Evolutionary conservation across 2,797 vertebrate species (phyloP).

Genomic region (Rhynchonycteris naso): DNA sequence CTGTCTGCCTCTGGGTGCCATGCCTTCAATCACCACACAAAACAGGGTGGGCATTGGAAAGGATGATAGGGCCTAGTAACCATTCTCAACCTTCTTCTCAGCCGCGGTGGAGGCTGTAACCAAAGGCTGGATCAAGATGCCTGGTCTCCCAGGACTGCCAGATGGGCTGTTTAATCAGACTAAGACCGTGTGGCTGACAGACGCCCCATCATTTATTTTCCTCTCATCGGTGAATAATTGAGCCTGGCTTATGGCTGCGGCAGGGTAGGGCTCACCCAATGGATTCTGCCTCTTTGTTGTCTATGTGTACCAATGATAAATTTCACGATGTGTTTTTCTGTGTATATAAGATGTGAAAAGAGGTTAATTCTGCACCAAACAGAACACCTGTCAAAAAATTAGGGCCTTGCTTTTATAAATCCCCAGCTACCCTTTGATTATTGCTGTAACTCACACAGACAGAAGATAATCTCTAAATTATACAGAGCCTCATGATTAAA

Average conservation of each 20-base stretch:
- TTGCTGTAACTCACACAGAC: constrained; percentile 67
- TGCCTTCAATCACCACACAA: background rate
- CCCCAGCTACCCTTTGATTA: constrained; percentile 71
- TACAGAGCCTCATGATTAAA: constrained; percentile 78
- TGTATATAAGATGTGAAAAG: constrained; percentile 70
- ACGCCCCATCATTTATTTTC: constrained; percentile 48
- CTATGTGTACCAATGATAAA: constrained; percentile 48
- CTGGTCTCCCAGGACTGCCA: background rate
- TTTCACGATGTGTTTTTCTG: constrained; percentile 72
- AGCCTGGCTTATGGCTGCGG: constrained; percentile 10
- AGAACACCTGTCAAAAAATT: constrained; percentile 80
- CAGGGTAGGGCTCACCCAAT: constrained; percentile 51
- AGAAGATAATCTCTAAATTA: constrained; percentile 77
- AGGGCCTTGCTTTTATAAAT: constrained; percentile 79
- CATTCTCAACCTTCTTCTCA: background rate
- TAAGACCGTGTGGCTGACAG: constrained; percentile 51
- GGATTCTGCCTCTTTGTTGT: constrained; percentile 67
- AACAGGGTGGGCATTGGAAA: background rate
- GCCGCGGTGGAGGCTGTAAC: background rate
- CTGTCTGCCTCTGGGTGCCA: background rate
- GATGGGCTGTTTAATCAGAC: constrained; percentile 55
- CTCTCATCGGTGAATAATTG: constrained; percentile 53
- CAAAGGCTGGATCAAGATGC: background rate
- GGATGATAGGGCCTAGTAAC: background rate
- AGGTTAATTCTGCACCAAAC: constrained; percentile 83